Evolutionary conservation across 2,888 invertebrate genomes (phyloP).

Genomic region (Drosophila formosana): DNA sequence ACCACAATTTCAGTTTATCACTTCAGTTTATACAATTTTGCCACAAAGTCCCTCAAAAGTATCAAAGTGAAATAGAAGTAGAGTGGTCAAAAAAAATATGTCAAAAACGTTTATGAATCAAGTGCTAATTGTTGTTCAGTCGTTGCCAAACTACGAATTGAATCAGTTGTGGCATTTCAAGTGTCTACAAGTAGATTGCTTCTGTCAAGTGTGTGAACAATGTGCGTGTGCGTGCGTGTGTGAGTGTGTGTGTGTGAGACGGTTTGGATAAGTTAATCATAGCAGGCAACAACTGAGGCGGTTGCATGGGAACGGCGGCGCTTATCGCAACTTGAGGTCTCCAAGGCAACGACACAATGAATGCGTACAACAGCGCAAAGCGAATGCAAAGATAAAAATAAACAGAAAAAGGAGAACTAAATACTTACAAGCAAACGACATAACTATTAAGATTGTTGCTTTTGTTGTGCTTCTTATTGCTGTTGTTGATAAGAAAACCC

Average conservation of each 20-base stretch:
- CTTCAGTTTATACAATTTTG: conserved; percentile 7
- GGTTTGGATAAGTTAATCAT: conserved; percentile 39
- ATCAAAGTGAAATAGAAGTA: conserved; percentile 6
- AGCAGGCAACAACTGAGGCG: conserved; percentile 12
- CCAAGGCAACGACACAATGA: conserved; percentile 23
- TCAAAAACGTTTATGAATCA: conserved; percentile 25
- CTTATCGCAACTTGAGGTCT: conserved; percentile 44
- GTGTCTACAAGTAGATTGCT: conserved; percentile 9
- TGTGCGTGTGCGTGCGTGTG: neutral
- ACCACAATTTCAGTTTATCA: conserved; percentile 22
- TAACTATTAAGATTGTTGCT: conserved; percentile 7
- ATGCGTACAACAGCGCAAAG: conserved; percentile 14
- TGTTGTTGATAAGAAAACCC: conserved; percentile 23
- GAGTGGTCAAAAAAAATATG: conserved; percentile 21
- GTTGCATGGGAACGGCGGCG: conserved; percentile 6
- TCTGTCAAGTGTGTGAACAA: conserved; percentile 6
- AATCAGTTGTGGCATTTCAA: conserved; percentile 27
- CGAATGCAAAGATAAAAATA: conserved; percentile 30
- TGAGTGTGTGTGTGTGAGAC: conserved; percentile 1
- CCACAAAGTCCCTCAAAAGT: conserved; percentile 7
- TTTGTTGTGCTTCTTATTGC: neutral
- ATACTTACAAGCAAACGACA: conserved; percentile 43
- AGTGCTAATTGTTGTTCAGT: conserved; percentile 44
- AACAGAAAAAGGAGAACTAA: conserved; percentile 14
- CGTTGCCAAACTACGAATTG: conserved; percentile 16